Percentiles rank a stretch among this genome's conserved stretches.
These are phyloP conservation scores for Sarotherodon lohbergeri DNA, from an alignment of 2,113 vertebrate genomes.

Conservation along the genomic window DNA sequence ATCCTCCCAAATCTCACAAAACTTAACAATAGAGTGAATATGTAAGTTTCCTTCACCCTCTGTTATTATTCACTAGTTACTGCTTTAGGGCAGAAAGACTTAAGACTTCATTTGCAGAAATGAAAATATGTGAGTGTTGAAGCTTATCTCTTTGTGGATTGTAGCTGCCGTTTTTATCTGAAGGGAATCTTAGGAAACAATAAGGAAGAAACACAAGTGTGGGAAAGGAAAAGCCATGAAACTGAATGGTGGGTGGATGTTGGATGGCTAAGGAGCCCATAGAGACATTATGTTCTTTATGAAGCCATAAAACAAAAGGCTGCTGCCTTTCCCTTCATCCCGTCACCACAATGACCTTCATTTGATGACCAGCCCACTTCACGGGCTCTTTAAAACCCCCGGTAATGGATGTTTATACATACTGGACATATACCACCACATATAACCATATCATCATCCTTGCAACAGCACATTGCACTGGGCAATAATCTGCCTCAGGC, in stretches of 20 bases:
- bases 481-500: conserved; percentile 51
- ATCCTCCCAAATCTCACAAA: background rate
- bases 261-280: conserved; percentile 27
- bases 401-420: conserved; percentile 69
- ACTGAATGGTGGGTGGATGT: conserved; percentile 21
- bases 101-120: background rate
- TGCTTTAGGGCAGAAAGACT: background rate
- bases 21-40: background rate
- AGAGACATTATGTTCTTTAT: conserved; percentile 68
- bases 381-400: conserved; percentile 46
- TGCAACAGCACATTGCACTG: background rate
- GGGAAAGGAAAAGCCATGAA: conserved; percentile 29
- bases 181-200: background rate
- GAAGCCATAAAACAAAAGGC: conserved; percentile 67
- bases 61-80: background rate
- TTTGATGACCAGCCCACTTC: conserved; percentile 59
- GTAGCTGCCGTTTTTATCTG: background rate
- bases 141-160: background rate
- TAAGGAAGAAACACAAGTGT: conserved; percentile 2
- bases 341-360: conserved; percentile 60
- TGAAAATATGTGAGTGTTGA: background rate
- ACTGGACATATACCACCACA: conserved; percentile 31
- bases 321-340: conserved; percentile 33
- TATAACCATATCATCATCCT: conserved; percentile 58
- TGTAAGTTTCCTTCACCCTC: background rate